Base-by-base conservation (phyloP, 2,797 vertebrate species). In the Rhinella marina region DNA sequence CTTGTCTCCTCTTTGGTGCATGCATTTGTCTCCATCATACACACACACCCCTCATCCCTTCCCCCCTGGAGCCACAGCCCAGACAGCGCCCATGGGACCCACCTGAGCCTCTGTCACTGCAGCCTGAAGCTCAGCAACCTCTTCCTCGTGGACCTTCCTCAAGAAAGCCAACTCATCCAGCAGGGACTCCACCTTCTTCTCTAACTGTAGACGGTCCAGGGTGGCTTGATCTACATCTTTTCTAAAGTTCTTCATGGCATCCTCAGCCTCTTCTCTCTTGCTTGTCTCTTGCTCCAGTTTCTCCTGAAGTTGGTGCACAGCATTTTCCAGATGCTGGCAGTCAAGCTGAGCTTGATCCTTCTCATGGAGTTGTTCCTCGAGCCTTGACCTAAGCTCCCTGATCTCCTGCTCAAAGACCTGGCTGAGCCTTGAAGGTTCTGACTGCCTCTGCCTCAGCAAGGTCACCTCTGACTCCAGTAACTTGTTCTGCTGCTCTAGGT, bases 151-250 rank as follows among this genome's bases (percentile, higher is more conserved):
- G 80, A 96, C 94, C 90, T 95, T 96, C 89, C 96, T 93, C 86
- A 96, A 94, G 94, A 96, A 97, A 84, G 95, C 93, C 89, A 96
- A 94, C 93, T 97, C 96, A 66, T 96, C 96, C 92, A 96, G 94
- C 90, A 96, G 95, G 1, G 93, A 93, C 92, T 96, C 96, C 5
- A 96, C 96, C 90, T 96, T 96, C 94, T 96, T 96, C 94, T 96
- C 96, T 89, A 97, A 92, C 93, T 96, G 96, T 81, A 95, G 92
- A 21, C 96, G 94, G n/a, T 93, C 91, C 77, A 97, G 90, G 2
- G 95, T 95, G 87, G 95, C 95, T 90, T 96, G 95, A 91, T 96
- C 96, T 92, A 96, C 96, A 90, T 97, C 96, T 90, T 95, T 95
- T 84, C 96, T 93, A 92, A 95, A 95, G 62, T 91, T 92, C 92